Evolutionary conservation across 1,140 invertebrate genomes (phyloP), one percentile per base, ranked within the genome.

Genomic region (Chironomus tepperi): DNA sequence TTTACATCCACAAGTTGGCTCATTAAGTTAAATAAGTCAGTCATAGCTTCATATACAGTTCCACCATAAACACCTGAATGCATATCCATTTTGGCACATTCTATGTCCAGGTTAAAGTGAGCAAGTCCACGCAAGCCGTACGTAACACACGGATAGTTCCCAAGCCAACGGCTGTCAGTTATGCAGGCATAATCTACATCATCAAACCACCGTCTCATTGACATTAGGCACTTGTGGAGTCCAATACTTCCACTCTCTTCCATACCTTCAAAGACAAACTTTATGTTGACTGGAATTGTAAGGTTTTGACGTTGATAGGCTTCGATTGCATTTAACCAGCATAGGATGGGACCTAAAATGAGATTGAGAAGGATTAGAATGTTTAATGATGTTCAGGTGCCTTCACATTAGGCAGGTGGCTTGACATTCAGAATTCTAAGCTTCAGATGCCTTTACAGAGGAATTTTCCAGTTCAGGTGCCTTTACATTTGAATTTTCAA

Each of bases 151-250:
- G 98, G 98, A 10, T 90, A 92, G 47, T 92, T 98, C 7, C 97
- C 97, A 19, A 99, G 83, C 98, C 97, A 99, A 80, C 99, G 99
- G 84, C 98, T 99, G 81, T 99, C 98, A 64, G 96, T 98, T 79
- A 99, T 98, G 81, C 96, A 98, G 42, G 98, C 94, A 85, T 90
- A 98, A 82, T 99, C 97, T 0, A 97, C 89, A 81, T 89, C 87
- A 74, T 89, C 86, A 15, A 98, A 86, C 81, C 98, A 99, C n/a
- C 87, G 87, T 82, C 95, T 95, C 76, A 87, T 85, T 3, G 88
- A 81, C 76, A 88, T 84, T 1, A 99, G 84, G 15, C 98, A 82
- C 5, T 95, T 91, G 82, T 99, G 96, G 10, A 99, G 84, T 42
- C 97, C 97, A 83, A 95, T 93, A 76, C 96, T 98, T 7, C 97